Conservation (phyloP, 2,113 vertebrate genomes). For the Carollia perspicillata region DNA sequence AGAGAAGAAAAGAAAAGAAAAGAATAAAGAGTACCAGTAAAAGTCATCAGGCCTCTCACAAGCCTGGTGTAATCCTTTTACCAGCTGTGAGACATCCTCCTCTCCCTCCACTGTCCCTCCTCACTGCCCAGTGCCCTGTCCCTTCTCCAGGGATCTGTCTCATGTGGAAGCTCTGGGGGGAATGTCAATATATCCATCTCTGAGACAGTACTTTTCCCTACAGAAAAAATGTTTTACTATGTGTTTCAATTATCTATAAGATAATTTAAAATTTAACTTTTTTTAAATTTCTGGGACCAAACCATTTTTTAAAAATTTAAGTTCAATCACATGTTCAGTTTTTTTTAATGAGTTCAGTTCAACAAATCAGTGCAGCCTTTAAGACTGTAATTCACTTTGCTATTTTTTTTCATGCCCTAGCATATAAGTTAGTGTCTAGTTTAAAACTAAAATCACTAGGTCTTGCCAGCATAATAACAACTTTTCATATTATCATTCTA, state of each 20-base stretch:
- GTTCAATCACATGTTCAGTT: neutral
- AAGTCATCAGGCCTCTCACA: neutral
- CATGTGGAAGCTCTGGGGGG: neutral
- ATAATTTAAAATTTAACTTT: neutral
- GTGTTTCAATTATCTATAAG: neutral
- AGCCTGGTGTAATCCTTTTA: neutral
- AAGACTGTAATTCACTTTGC: neutral
- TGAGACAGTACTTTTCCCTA: neutral
- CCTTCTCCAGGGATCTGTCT: neutral
- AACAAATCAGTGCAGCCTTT: neutral
- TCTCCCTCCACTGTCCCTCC: neutral
- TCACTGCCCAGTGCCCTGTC: neutral
- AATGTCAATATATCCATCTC: neutral
- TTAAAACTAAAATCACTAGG: neutral
- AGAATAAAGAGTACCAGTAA: neutral
- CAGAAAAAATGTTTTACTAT: neutral
- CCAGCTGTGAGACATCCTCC: neutral
- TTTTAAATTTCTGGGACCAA: conserved; percentile 8
- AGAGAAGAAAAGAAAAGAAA: neutral
- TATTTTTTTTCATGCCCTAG: neutral
- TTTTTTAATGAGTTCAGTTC: neutral
- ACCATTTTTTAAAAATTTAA: neutral
- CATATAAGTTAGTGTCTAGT: neutral
- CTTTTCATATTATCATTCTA: neutral
- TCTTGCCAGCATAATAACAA: neutral